Percentiles rank a stretch among this genome's conserved stretches.
Conservation (phyloP, 2,888 invertebrate species). For the Tiliacea citrago region DNA sequence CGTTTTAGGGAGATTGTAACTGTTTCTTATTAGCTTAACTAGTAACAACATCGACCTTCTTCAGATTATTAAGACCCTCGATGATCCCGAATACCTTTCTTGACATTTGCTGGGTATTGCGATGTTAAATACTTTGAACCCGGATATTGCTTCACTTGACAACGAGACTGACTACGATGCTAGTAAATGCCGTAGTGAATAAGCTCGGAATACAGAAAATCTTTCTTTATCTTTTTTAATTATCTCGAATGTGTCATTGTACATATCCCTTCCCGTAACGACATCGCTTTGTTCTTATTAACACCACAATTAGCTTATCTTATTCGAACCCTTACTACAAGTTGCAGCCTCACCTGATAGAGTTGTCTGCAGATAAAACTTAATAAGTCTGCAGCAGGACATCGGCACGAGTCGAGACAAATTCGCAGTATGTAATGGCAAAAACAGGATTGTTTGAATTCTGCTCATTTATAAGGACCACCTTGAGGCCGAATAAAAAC, state of each 20-base stretch:
- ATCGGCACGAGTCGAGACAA: constrained; percentile 64
- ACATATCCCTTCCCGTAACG: constrained; percentile 36
- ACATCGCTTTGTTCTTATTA: constrained; percentile 45
- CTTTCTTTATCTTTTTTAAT: constrained; percentile 44
- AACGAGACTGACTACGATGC: constrained; percentile 45
- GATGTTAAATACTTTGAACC: constrained; percentile 65
- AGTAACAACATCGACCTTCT: constrained; percentile 32
- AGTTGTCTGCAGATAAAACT: constrained; percentile 59
- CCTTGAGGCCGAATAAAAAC: constrained; percentile 68
- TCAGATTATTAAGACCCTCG: constrained; percentile 28
- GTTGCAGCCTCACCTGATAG: constrained; percentile 41
- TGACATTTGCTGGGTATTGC: constrained; percentile 60
- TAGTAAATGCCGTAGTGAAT: constrained; percentile 12
- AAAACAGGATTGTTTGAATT: constrained; percentile 72
- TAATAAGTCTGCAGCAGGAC: constrained; percentile 67
- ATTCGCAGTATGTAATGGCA: constrained; percentile 64
- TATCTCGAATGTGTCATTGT: constrained; percentile 29
- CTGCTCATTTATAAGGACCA: constrained; percentile 78
- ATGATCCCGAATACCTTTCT: constrained; percentile 57
- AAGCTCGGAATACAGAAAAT: constrained; percentile 32
- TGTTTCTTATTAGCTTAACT: constrained; percentile 38
- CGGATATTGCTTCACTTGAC: constrained; percentile 56
- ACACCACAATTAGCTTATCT: constrained; percentile 50
- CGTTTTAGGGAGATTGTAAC: constrained; percentile 39
- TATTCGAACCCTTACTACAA: constrained; percentile 34